A percentile compares a stretch with the other conserved stretches of the same genome.
Evolutionary conservation across 2,113 vertebrate genomes (phyloP).

Genomic region (Psilopogon haemacephalus): DNA sequence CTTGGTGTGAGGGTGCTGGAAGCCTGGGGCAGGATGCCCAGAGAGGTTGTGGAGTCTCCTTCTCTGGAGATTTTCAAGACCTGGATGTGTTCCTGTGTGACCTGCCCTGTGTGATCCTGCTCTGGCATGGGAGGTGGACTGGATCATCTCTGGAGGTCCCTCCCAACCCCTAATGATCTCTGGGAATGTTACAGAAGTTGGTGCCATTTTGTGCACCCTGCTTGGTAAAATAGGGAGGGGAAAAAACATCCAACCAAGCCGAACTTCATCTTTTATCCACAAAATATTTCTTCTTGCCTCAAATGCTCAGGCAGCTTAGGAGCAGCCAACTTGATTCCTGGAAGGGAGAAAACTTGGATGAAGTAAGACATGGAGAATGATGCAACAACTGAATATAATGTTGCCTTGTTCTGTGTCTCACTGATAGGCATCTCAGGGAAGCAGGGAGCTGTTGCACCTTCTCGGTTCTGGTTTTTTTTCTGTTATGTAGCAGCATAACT

Average conservation of each 20-base stretch:
- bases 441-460: background rate
- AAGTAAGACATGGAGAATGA: conserved; percentile 11
- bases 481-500: background rate
- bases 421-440: background rate
- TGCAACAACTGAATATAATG: conserved; percentile 33
- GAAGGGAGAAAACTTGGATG: conserved; percentile 2
- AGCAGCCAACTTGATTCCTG: conserved; percentile 21
- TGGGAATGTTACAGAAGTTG: background rate
- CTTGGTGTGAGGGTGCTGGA: no score
- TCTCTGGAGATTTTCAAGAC: no score
- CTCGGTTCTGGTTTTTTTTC: background rate
- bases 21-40: no score
- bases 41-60: no score
- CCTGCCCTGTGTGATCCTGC: no score
- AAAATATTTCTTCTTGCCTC: background rate
- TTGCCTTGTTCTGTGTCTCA: background rate
- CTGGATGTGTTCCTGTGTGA: no score
- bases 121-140: no score
- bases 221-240: background rate
- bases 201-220: accelerated
- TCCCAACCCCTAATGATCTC: no score
- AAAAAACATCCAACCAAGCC: no score
- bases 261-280: background rate
- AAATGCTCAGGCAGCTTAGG: background rate
- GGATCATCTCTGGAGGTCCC: no score